Conservation (phyloP, 2,113 vertebrate genomes). For the Grammomys dolichurus region DNA sequence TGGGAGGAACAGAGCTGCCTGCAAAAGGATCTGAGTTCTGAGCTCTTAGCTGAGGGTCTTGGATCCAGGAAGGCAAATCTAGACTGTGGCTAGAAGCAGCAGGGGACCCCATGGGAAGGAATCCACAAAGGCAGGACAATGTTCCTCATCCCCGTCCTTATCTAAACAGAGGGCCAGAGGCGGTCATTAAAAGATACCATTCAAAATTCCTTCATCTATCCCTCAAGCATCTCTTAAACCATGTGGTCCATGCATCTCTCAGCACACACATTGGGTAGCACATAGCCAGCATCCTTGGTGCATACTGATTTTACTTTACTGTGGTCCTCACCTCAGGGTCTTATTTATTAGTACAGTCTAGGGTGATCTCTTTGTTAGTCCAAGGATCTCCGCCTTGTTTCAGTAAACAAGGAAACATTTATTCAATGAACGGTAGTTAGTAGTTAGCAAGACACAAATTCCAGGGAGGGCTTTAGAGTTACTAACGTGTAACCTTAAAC, state of each 20-base stretch:
- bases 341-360: neutral
- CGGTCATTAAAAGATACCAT: neutral
- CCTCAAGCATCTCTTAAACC: neutral
- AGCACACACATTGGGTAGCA: neutral
- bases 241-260: neutral
- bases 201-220: neutral
- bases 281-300: neutral
- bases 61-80: neutral
- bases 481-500: neutral
- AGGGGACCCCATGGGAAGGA: neutral
- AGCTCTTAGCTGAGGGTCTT: neutral
- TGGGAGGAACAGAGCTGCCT: neutral
- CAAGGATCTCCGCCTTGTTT: neutral
- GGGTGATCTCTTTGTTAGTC: neutral
- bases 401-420: neutral
- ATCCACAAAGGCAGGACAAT: neutral
- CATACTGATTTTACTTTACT: neutral
- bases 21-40: neutral
- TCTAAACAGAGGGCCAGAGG: neutral
- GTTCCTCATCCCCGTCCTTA: neutral
- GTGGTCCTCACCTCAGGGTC: neutral
- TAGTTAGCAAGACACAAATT: neutral
- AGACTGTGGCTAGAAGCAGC: neutral
- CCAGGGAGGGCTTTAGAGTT: neutral
- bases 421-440: conserved; percentile 34